Percentiles rank a stretch among this genome's conserved stretches.
These are phyloP conservation scores for Spodoptera exigua DNA, from an alignment of 2,888 invertebrate species.

Conservation along the genomic window DNA sequence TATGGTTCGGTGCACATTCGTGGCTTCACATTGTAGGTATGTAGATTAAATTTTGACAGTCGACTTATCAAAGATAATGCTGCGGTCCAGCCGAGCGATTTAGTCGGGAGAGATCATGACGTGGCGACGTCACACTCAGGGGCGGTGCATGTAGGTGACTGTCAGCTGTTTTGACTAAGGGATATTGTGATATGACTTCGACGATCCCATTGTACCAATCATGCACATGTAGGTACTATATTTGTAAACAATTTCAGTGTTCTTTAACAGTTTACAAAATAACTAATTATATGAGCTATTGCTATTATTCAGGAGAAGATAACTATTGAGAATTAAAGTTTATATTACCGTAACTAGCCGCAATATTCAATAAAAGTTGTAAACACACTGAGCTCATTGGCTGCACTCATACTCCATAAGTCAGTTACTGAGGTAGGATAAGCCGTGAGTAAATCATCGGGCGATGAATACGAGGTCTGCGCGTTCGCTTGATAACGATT, in stretches of 20 bases:
- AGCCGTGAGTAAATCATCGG: constrained; percentile 84
- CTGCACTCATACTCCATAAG: constrained; percentile 71
- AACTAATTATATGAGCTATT: no score
- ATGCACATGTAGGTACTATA: no score
- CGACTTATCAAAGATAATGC: constrained; percentile 72
- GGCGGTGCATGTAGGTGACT: constrained; percentile 21
- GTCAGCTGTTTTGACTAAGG: constrained; percentile 30
- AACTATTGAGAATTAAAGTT: neutral
- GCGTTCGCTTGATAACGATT: constrained; percentile 82
- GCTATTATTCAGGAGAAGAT: no score
- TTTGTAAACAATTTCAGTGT: no score
- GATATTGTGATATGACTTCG: neutral
- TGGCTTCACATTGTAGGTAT: constrained; percentile 64
- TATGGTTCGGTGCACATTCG: constrained; percentile 68
- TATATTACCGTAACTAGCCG: neutral
- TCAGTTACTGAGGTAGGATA: constrained; percentile 80
- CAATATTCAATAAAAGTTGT: constrained; percentile 36
- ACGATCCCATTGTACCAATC: neutral
- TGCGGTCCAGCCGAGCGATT: constrained; percentile 54
- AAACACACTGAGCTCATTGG: constrained; percentile 46
- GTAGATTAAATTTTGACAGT: constrained; percentile 73
- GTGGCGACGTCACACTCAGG: constrained; percentile 40
- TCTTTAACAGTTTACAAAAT: no score
- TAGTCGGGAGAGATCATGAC: constrained; percentile 50
- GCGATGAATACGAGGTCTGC: constrained; percentile 82